Base-by-base conservation (phyloP, 2,113 vertebrate genomes). In the Tapirus terrestris region DNA sequence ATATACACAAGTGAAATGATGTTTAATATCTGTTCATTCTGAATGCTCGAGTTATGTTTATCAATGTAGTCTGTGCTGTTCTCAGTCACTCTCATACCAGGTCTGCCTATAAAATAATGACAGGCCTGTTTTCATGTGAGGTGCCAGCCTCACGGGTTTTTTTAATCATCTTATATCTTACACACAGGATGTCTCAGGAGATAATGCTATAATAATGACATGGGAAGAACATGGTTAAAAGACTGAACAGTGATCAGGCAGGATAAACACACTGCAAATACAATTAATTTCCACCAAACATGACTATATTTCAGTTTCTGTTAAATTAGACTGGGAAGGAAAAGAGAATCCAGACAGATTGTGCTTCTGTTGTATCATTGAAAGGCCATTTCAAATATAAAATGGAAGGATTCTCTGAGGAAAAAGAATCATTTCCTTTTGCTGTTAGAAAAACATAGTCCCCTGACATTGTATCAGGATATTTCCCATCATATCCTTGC, bases 21-120 rank as follows among this genome's bases (percentile, higher is more conserved):
- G 21, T 48, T 84, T 88, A 75, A 65, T 23, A 43, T 70, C 90
- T 68, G 43, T 60, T 89, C 75, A 36, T 92, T 77, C 53, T 3
- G 45, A 84, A 92, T 43, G 21, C 45, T 56, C 25, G 23, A 51
- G 9, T 63, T 94, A 29, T 45, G 58, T 70, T 91, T 79, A 89
- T 75, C 53, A 90, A 65, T 5, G 8, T 27, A 77, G 39, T 27
- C 39, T 83, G 79, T 76, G 27, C 36, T 94, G 60, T 39, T 81
- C 77, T 95, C 70, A 75, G 91, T 88, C 67, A 80, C 60, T 82
- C 76, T 72, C 92, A 85, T 96, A 80, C 9, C 39, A 77, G 58
- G 20, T 91, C 92, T 96, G 58, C 67, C 68, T 96, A 17, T 82
- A 85, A 88, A 94, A 97, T 95, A 94, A 95, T 48, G 51, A 56